Evolutionary conservation across 2,113 vertebrate genomes (phyloP).

Genomic region (Notarius quadriscutis): DNA sequence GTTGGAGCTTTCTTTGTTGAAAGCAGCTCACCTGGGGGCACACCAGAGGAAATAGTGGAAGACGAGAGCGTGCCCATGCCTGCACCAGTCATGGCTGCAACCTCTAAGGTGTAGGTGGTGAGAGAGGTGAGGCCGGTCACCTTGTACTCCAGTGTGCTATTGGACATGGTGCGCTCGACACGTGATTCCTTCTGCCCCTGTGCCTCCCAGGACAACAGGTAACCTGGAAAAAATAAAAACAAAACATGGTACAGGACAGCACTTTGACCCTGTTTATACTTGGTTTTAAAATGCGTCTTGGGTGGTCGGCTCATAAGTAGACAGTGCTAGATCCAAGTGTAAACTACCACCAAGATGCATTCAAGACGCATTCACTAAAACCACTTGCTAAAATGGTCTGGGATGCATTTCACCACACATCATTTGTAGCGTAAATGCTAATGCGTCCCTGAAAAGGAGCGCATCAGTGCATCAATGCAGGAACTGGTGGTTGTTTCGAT

Average conservation of each 20-base stretch:
- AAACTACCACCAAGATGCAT: too few relatives aligned
- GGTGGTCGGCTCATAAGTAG: too few relatives aligned
- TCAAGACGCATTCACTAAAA: too few relatives aligned
- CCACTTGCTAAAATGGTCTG: too few relatives aligned
- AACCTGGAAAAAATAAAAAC: conserved; percentile 71
- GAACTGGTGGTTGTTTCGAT: too few relatives aligned
- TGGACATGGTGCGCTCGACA: conserved; percentile 73
- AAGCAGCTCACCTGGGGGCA: conserved; percentile 85
- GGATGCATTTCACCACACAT: too few relatives aligned
- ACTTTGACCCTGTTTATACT: not conserved
- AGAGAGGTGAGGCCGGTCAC: conserved; percentile 86
- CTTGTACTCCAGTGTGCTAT: conserved; percentile 83
- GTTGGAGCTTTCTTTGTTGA: not conserved
- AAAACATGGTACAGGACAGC: conserved; percentile 37
- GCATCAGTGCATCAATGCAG: too few relatives aligned
- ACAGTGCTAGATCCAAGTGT: too few relatives aligned
- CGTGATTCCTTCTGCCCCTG: conserved; percentile 78
- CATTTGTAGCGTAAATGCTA: too few relatives aligned
- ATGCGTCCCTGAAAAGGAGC: too few relatives aligned
- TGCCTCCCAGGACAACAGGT: conserved; percentile 87
- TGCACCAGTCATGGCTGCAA: conserved; percentile 80
- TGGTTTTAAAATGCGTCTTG: too few relatives aligned
- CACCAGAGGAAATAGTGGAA: conserved; percentile 92
- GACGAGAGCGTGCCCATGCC: conserved; percentile 80
- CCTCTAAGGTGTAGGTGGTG: conserved; percentile 87